Percentiles rank a stretch among this genome's conserved stretches.
These are phyloP conservation scores for Drosophila leonis DNA, from an alignment of 2,888 invertebrate species.

Conservation along the genomic window DNA sequence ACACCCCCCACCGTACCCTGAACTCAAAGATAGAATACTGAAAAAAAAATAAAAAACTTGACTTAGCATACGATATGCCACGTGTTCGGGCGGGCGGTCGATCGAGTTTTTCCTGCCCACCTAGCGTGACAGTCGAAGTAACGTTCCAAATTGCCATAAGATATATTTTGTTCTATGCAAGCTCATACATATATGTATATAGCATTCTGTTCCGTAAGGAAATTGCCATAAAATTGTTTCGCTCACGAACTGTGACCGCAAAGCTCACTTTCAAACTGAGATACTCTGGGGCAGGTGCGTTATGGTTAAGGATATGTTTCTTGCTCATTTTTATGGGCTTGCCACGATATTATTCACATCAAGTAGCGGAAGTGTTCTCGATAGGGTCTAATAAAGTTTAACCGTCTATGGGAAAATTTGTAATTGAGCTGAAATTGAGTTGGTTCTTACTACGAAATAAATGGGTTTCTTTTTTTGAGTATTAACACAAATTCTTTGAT, in stretches of 20 bases:
- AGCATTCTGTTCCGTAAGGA: constrained; percentile 53
- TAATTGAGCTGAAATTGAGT: constrained; percentile 5
- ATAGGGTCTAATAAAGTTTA: constrained; percentile 40
- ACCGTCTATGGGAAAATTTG: constrained; percentile 46
- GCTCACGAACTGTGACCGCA: constrained; percentile 77
- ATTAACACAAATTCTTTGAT: neutral
- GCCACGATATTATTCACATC: constrained; percentile 18
- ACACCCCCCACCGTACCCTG: constrained; percentile 33
- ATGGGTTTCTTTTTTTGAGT: neutral
- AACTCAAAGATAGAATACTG: constrained; percentile 50
- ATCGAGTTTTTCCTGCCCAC: constrained; percentile 14
- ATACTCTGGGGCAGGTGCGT: constrained; percentile 67
- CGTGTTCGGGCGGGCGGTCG: constrained; percentile 52
- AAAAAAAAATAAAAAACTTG: constrained; percentile 21
- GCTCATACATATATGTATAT: constrained; percentile 1
- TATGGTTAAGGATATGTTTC: constrained; percentile 53
- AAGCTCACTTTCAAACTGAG: constrained; percentile 50
- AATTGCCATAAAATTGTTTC: constrained; percentile 77
- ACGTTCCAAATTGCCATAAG: constrained; percentile 58
- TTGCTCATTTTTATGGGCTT: constrained; percentile 17
- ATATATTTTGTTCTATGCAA: constrained; percentile 29
- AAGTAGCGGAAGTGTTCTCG: constrained; percentile 43
- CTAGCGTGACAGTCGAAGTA: constrained; percentile 71
- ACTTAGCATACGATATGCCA: constrained; percentile 52
- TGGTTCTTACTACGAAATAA: neutral